Evolutionary conservation across 2,888 invertebrate species (phyloP).

Genomic region (Athripsodes cinereus): DNA sequence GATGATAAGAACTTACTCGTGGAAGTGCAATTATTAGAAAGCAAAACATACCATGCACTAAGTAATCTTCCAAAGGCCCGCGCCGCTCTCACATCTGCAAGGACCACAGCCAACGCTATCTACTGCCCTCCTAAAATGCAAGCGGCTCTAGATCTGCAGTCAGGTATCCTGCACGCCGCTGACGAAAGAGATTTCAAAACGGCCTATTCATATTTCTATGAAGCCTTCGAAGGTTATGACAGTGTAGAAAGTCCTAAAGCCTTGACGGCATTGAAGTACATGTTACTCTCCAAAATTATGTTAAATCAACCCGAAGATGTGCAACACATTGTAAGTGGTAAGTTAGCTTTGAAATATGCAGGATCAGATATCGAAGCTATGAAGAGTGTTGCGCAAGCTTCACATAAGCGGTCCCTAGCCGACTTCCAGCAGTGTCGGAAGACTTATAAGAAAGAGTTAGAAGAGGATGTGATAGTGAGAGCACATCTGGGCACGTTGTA

Average conservation of each 20-base stretch:
- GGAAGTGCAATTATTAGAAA: constrained; percentile 96
- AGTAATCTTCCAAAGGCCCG: constrained; percentile 95
- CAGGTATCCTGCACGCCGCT: constrained; percentile 98
- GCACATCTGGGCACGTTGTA: constrained; percentile 96
- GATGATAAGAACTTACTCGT: constrained; percentile 98
- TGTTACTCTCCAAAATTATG: constrained; percentile 99
- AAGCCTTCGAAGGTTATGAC: constrained; percentile 98
- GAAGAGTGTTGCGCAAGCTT: constrained; percentile 94
- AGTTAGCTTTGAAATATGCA: constrained; percentile 93
- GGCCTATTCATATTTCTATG: constrained; percentile 99
- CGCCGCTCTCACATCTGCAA: constrained; percentile 93
- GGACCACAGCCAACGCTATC: constrained; percentile 99
- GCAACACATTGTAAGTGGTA: constrained; percentile 89
- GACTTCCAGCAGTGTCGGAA: constrained; percentile 91
- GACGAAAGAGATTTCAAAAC: constrained; percentile 99
- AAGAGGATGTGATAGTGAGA: constrained; percentile 94
- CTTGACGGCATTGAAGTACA: constrained; percentile 94
- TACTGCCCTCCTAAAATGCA: constrained; percentile 99
- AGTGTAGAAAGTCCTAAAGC: constrained; percentile 90
- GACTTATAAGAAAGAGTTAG: constrained; percentile 81
- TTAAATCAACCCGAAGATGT: constrained; percentile 95
- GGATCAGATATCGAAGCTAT: constrained; percentile 96
- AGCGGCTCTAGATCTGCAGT: constrained; percentile 93
- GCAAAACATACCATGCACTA: constrained; percentile 97
- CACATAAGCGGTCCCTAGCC: constrained; percentile 92